Evolutionary conservation across 2,888 invertebrate genomes (phyloP).

Genomic region (Eulithis testata): DNA sequence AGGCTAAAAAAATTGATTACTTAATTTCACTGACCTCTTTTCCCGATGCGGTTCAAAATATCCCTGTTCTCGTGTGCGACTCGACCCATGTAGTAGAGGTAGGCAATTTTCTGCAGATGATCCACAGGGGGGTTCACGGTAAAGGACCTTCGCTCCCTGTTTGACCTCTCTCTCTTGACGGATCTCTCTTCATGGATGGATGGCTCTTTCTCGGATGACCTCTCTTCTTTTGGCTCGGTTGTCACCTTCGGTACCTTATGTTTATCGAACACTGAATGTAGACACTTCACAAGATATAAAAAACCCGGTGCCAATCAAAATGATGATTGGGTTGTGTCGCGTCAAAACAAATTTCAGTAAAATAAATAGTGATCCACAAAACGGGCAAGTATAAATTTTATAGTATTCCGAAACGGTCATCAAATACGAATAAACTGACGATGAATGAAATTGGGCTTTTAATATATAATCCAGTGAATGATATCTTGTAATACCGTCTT

Average conservation of each 20-base stretch:
- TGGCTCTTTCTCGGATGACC: background rate
- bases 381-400: slow-evolving; percentile 14
- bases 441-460: background rate
- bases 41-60: slow-evolving; percentile 69
- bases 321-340: background rate
- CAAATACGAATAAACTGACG: slow-evolving; percentile 15
- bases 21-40: slow-evolving; percentile 65
- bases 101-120: slow-evolving; percentile 63
- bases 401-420: slow-evolving; percentile 18
- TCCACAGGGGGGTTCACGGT: slow-evolving; percentile 73
- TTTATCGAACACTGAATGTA: slow-evolving; percentile 30
- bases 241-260: slow-evolving; percentile 24
- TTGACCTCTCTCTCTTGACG: slow-evolving; percentile 51
- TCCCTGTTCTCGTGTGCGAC: slow-evolving; percentile 66
- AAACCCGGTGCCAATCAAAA: background rate
- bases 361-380: slow-evolving; percentile 6
- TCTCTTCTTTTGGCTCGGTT: slow-evolving; percentile 4
- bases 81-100: slow-evolving; percentile 60
- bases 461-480: too few relatives aligned
- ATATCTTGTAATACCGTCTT: too few relatives aligned
- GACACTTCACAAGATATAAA: slow-evolving; percentile 8
- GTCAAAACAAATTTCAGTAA: background rate
- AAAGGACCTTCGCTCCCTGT: slow-evolving; percentile 64
- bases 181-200: slow-evolving; percentile 50
- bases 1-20: background rate